Base-by-base conservation (phyloP, 2,888 invertebrate genomes). In the Enoplolaimus lenunculus region DNA sequence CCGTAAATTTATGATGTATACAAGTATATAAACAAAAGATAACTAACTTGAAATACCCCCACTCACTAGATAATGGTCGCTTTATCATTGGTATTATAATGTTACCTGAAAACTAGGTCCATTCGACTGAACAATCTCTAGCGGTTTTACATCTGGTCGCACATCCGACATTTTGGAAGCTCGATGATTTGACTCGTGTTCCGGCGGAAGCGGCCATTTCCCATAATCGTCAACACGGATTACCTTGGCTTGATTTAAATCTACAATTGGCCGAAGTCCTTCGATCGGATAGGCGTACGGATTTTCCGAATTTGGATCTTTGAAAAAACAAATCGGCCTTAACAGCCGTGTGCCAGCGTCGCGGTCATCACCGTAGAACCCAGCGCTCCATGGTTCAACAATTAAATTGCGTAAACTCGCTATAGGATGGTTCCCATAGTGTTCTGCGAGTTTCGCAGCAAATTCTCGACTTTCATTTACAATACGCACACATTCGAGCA, bases 31-130 rank as follows among this genome's bases (percentile, higher is more conserved):
- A n/a, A n/a, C n/a, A n/a, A n/a, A n/a, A n/a, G n/a, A n/a, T n/a
- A n/a, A n/a, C n/a, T n/a, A n/a, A n/a, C n/a, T n/a, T n/a, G n/a
- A n/a, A n/a, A n/a, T n/a, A n/a, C n/a, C n/a, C n/a, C n/a, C n/a
- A n/a, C n/a, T n/a, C n/a, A n/a, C n/a, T n/a, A n/a, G n/a, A n/a
- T n/a, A n/a, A n/a, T n/a, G n/a, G n/a, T n/a, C n/a, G n/a, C n/a
- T n/a, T n/a, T n/a, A n/a, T n/a, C n/a, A n/a, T n/a, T n/a, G n/a
- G n/a, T 64, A 26, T 16, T 59, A 57, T n/a, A 64, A 13, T 7
- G n/a, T 26, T 34, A 68, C 69, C n/a, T 65, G 3, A 71, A 71
- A 71, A 68, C 71, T 71, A 30, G 72, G 72, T 45, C 71, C 71
- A 29, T 68, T 45, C 33, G 21, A 34, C 34, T 72, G 71, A 28